These are phyloP conservation scores for Oppia nitens DNA, from an alignment of 1,140 invertebrate genomes.

Conservation along the genomic window DNA sequence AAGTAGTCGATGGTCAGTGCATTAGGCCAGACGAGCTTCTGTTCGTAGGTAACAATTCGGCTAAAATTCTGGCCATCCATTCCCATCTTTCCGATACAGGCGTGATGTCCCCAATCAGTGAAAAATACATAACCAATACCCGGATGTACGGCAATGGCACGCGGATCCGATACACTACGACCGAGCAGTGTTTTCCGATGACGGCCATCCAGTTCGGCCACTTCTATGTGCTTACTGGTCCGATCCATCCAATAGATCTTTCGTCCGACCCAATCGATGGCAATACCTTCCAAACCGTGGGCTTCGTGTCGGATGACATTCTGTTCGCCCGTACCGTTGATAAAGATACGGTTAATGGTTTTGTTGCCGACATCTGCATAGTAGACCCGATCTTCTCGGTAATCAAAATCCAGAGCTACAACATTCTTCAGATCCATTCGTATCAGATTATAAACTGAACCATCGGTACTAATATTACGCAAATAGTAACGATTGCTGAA, in stretches of 20 bases:
- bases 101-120: slow-evolving; percentile 84
- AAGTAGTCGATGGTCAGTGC: slow-evolving; percentile 93
- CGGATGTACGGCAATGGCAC: slow-evolving; percentile 86
- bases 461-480: slow-evolving; percentile 82
- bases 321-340: slow-evolving; percentile 40
- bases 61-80: slow-evolving; percentile 90
- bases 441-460: slow-evolving; percentile 60
- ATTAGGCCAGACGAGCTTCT: slow-evolving; percentile 95
- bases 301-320: slow-evolving; percentile 79
- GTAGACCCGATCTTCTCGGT: slow-evolving; percentile 62
- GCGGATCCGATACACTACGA: slow-evolving; percentile 64
- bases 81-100: slow-evolving; percentile 91
- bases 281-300: slow-evolving; percentile 81
- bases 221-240: slow-evolving; percentile 80
- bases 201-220: slow-evolving; percentile 75
- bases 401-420: slow-evolving; percentile 86
- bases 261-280: slow-evolving; percentile 86
- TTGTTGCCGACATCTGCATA: slow-evolving; percentile 89
- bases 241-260: slow-evolving; percentile 97
- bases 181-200: slow-evolving; percentile 69
- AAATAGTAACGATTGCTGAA: slow-evolving; percentile 98
- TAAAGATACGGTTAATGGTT: slow-evolving; percentile 49
- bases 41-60: slow-evolving; percentile 70
- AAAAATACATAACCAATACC: slow-evolving; percentile 78
- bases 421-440: slow-evolving; percentile 92